A percentile compares a stretch with the other conserved stretches of the same genome.
These are phyloP conservation scores for Pyxicephalus adspersus DNA, from an alignment of 2,113 vertebrate species.

Conservation along the genomic window DNA sequence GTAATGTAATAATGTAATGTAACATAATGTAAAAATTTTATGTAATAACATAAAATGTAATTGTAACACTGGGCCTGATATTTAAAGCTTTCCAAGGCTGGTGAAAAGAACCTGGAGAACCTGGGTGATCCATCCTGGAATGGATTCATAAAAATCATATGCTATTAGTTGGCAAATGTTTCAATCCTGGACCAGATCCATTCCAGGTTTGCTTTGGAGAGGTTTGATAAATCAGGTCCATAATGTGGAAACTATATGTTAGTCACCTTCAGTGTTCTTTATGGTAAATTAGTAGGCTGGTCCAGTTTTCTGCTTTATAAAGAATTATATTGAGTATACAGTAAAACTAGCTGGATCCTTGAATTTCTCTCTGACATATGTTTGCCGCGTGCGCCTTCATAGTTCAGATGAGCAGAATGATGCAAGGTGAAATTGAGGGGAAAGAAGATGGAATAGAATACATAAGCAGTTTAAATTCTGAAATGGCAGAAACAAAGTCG, in stretches of 20 bases:
- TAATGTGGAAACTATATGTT: slow-evolving; percentile 8
- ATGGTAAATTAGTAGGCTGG: slow-evolving; percentile 38
- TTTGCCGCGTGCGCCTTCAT: neutral
- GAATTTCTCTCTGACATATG: slow-evolving; percentile 36
- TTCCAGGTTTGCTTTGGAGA: too few species aligned
- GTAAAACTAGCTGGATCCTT: slow-evolving; percentile 6
- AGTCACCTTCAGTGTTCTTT: slow-evolving; percentile 35
- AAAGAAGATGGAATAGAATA: slow-evolving; percentile 50
- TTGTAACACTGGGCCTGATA: too few species aligned
- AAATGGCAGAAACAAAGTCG: slow-evolving; percentile 46
- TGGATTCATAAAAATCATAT: too few species aligned
- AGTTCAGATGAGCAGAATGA: slow-evolving; percentile 41
- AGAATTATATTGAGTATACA: slow-evolving; percentile 33
- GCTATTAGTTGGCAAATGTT: too few species aligned
- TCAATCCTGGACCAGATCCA: too few species aligned
- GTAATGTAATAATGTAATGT: too few species aligned
- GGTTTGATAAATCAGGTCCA: neutral
- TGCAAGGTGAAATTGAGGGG: slow-evolving; percentile 55
- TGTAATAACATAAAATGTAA: too few species aligned
- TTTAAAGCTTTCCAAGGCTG: too few species aligned
- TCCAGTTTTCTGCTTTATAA: slow-evolving; percentile 47
- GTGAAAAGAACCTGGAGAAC: too few species aligned
- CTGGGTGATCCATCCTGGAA: too few species aligned
- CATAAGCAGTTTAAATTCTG: slow-evolving; percentile 50
- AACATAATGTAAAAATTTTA: too few species aligned